Evolutionary conservation across 1,140 invertebrate species (phyloP).

Genomic region (Trichogramma pretiosum): DNA sequence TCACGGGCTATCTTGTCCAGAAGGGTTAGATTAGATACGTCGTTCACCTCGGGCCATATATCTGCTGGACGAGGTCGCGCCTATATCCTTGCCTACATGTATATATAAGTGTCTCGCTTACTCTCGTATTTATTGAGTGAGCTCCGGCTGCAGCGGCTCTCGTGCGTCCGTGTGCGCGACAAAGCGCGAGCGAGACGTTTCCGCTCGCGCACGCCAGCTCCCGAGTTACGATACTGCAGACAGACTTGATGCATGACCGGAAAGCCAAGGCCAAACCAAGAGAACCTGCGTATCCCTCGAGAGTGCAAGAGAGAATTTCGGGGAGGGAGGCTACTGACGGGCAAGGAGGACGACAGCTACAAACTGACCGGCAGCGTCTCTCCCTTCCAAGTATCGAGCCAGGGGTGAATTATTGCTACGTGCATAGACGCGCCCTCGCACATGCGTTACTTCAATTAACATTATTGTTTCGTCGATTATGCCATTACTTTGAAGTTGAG

Average conservation of each 20-base stretch:
- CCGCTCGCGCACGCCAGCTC: constrained; percentile 19
- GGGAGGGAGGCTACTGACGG: no score
- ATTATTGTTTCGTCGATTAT: no score
- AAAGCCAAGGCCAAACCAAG: no score
- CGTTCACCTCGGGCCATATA: constrained; percentile 39
- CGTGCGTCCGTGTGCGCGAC: constrained; percentile 13
- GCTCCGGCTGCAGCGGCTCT: background rate
- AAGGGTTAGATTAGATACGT: constrained; percentile 47
- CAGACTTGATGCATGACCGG: constrained; percentile 44
- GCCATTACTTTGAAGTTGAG: no score
- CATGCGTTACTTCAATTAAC: no score
- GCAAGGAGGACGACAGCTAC: no score
- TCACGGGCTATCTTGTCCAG: constrained; percentile 38
- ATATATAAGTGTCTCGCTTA: constrained; percentile 15
- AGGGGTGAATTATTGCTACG: no score
- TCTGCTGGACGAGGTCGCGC: constrained; percentile 29
- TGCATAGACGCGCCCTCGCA: no score
- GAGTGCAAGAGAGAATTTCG: no score
- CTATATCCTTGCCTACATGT: constrained; percentile 10
- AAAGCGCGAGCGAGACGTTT: constrained; percentile 15
- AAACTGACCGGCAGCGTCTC: no score
- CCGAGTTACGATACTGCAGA: constrained; percentile 44
- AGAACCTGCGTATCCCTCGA: no score
- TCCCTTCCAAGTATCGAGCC: no score
- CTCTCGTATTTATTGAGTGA: constrained; percentile 33